Evolutionary conservation across 64 coral and sea anemone species (phyloP), one percentile per base, ranked within the genome.

Genomic region (Montipora efflorescens): DNA sequence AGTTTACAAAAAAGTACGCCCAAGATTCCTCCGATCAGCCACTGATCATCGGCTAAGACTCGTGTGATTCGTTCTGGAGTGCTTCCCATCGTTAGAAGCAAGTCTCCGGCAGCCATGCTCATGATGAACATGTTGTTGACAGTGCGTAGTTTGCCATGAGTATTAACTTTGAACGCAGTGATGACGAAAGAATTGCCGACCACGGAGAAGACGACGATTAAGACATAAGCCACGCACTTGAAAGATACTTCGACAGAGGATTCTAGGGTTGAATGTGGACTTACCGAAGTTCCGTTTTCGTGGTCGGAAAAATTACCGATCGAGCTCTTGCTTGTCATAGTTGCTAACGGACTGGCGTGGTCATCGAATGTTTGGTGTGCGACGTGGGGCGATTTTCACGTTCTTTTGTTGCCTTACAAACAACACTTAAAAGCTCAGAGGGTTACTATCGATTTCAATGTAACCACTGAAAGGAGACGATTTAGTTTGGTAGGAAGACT

Each of bases 51-150:
- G 20, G 47, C 82, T 36, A 97, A 50, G 5, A 92, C 78, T 81
- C 93, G 77, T 4, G 83, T 97, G 51, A 97, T 97, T 19, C 93
- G 69, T 69, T 97, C 93, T 13, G 96, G 96, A 4, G 88, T 78
- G 49, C 90, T 97, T n/a, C 93, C 91, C 3, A 97, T 0, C 48
- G 96, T 94, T 3, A 97, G 83, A 1, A 97, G 69, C 0, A 97
- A 66, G 25, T 97, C 96, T 50, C 83, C 94, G 47, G 67, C 79
- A 9, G 96, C 93, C 76, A 97, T 91, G 22, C 87, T 94, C 9
- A 90, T 89, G 13, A 97, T 88, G 19, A 95, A 92, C 19, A 92
- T 83, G 28, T 94, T 97, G 47, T 90, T 95, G 8, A 95, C 96
- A 77, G 96, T 97, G n/a, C 96, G 79, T 53, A 97, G 94, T 75